Evolutionary conservation across 2,888 invertebrate genomes (phyloP).

Genomic region (Piscicola geometra): DNA sequence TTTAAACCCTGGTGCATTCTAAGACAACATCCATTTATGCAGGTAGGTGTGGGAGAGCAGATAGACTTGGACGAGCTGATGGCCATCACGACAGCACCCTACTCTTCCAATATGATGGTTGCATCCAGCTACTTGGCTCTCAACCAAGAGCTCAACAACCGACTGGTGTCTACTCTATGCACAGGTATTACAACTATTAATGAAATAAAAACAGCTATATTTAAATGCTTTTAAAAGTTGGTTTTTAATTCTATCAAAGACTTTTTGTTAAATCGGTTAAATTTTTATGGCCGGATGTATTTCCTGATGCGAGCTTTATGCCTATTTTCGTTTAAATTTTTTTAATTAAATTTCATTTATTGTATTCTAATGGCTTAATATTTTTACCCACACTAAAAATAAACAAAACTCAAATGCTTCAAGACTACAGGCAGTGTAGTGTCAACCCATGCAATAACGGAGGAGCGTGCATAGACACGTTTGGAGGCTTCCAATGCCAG

Average conservation of each 20-base stretch:
- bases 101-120: slow-evolving; percentile 41
- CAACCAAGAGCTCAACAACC: slow-evolving; percentile 22
- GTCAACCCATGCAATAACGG: slow-evolving; percentile 41
- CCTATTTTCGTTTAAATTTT: background rate
- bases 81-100: slow-evolving; percentile 47
- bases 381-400: background rate
- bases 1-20: too few species aligned
- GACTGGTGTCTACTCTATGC: slow-evolving; percentile 40
- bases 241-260: background rate
- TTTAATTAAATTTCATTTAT: background rate
- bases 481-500: slow-evolving; percentile 50
- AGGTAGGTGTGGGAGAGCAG: slow-evolving; percentile 37
- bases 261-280: too few species aligned
- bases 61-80: slow-evolving; percentile 46
- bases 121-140: slow-evolving; percentile 35
- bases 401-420: background rate
- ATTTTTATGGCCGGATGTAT: background rate
- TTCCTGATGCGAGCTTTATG: background rate
- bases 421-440: slow-evolving; percentile 41
- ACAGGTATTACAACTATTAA: slow-evolving; percentile 45
- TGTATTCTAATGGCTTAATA: too few species aligned
- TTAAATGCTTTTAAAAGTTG: background rate
- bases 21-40: too few species aligned
- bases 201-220: background rate
- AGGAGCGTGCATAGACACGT: slow-evolving; percentile 49